These are phyloP conservation scores for Lumbricus terrestris DNA, from an alignment of 2,888 invertebrate species.

Conservation along the genomic window DNA sequence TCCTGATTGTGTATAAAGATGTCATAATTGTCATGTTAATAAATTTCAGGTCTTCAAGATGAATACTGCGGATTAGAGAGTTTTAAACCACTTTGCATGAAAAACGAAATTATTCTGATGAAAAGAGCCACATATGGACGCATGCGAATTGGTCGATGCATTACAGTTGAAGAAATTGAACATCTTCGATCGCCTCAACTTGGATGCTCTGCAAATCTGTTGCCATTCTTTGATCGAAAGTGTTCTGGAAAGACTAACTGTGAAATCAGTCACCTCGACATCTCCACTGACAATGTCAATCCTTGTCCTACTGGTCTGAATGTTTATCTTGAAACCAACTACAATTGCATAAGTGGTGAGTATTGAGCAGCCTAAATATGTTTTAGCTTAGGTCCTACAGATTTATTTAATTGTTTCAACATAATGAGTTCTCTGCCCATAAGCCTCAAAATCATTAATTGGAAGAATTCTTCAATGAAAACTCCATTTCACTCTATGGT, in stretches of 20 bases:
- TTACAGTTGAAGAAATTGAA: not conserved
- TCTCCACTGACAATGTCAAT: not conserved
- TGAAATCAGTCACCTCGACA: not conserved
- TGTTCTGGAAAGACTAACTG: not conserved
- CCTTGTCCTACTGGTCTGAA: constrained; percentile 7
- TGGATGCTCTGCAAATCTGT: no score
- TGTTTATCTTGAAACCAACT: constrained; percentile 15
- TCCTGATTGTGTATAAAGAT: no score
- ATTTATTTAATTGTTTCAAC: no score
- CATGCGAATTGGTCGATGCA: not conserved
- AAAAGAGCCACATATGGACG: not conserved
- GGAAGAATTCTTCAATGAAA: no score
- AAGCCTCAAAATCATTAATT: no score
- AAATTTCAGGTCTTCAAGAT: not conserved
- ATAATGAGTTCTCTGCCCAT: no score
- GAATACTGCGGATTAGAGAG: not conserved
- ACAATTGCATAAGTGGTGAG: constrained; percentile 7
- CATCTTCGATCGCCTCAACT: no score
- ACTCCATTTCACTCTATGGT: no score
- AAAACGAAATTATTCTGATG: not conserved
- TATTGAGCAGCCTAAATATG: no score
- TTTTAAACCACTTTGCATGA: not conserved
- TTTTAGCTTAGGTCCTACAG: no score
- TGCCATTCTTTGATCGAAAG: no score
- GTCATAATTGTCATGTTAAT: no score